Evolutionary conservation across 2,888 invertebrate genomes (phyloP).

Genomic region (Drosophila vallismaia): DNA sequence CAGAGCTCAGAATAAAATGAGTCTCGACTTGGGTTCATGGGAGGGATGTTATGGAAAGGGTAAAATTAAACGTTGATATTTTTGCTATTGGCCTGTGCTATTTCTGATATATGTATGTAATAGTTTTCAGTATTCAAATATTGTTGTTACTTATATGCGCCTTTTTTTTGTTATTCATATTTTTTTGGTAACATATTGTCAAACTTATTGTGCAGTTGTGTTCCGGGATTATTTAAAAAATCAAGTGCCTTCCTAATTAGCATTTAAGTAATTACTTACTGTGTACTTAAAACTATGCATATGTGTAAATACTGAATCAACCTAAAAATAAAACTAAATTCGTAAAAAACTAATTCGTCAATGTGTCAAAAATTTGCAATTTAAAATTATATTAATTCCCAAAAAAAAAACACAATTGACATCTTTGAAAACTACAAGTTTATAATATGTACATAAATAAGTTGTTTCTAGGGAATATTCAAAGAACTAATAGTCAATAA

Average conservation of each 20-base stretch:
- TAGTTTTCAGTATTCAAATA: not conserved
- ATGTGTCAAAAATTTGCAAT: not conserved
- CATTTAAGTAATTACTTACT: conserved; percentile 50
- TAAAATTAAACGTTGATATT: no score
- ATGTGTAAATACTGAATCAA: not conserved
- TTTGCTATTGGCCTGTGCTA: no score
- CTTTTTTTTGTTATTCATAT: not conserved
- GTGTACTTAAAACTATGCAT: conserved; percentile 21
- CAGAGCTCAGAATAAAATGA: no score
- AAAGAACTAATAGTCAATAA: not conserved
- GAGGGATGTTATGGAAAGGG: no score
- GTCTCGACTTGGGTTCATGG: no score
- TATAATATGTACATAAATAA: not conserved
- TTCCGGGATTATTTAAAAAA: conserved; percentile 62
- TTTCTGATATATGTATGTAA: not conserved
- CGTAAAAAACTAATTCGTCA: not conserved
- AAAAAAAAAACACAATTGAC: not conserved
- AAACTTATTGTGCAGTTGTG: conserved; percentile 9
- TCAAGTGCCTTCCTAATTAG: conserved; percentile 75
- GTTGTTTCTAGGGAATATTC: not conserved
- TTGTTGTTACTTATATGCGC: not conserved
- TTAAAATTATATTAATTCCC: not conserved
- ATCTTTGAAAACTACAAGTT: not conserved
- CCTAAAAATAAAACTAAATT: not conserved
- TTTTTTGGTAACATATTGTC: no score